Base-by-base conservation (phyloP, 2,113 vertebrate species). In the Drymodes brunneopygia region DNA sequence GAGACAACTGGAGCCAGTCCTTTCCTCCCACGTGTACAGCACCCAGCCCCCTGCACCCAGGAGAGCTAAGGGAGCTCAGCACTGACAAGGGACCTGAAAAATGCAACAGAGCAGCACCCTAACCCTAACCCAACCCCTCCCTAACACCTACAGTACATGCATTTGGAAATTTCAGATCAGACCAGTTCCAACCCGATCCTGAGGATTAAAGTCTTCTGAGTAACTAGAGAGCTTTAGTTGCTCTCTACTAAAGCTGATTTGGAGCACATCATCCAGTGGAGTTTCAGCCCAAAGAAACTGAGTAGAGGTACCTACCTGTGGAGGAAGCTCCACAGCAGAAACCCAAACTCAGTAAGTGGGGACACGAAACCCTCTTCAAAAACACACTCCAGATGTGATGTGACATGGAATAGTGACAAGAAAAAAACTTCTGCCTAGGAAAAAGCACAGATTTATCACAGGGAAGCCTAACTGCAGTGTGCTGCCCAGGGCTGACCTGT, bases 1-100 rank as follows among this genome's bases (percentile, higher is more conserved):
- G 40, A 48, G 28, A 51, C 27, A 79, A 22, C 5, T 0, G 0
- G 6, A 88, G 31, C 47, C 56, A 11, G 12, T 71, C 56, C 42
- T 67, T 71, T 44, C 7, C 50, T 20, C 2, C 0, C 12, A 6
- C 3, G 0, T 0, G 0, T 23, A 33, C 27, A 35, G 23, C 45
- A 33, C 22, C 13, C 27, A 57, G 27, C 16, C 48, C 60, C 74
- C 51, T 61, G 10, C 12, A 4, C 51, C n/a, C 50, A 4, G 1
- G 0, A 9, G 25, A 35, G 38, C 47, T 27, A 13, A 48, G 0
- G 1, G 21, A 72, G 28, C 11, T 84, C 58, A 62, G 48, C 69
- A 69, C 33, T 5, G 28, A 28, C 48, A 54, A 42, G 7, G 33
- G 4, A 56, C 60, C 33, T 25, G 35, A 9, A 33, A 17, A 81